Evolutionary conservation across 1,140 invertebrate species (phyloP), one percentile per base, ranked within the genome.

Genomic region (Ips nitidus): DNA sequence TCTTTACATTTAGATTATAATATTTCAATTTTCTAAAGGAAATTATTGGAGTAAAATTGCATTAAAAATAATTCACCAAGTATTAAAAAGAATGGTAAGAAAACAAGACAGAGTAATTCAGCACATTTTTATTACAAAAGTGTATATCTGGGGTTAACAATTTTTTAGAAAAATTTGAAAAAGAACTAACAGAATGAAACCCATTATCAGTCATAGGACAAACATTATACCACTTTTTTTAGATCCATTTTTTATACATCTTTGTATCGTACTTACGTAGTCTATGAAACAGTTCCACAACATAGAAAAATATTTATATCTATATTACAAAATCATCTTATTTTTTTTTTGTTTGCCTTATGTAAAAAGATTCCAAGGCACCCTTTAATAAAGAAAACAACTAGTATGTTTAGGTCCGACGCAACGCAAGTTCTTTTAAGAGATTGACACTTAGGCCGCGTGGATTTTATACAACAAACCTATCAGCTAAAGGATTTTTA

Each of bases 221-320:
- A 66, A 74, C 71, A 76, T 75, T 75, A 75, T 75, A 76, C 69
- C 70, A 75, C 71, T 75, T 75, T 75, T 72, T 75, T 75, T 73
- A 75, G 72, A 74, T 60, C n/a, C n/a, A n/a, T n/a, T n/a, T n/a
- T 66, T 69, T 66, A 53, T 72, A 76, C 74, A 74, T 73, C 4
- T 74, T 68, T 69, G n/a, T n/a, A n/a, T n/a, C n/a, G n/a, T n/a
- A n/a, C n/a, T n/a, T n/a, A n/a, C n/a, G n/a, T 69, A 70, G 70
- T 73, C 66, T 71, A 66, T 68, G 79, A 76, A 80, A 80, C 78
- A 80, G 75, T 78, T 79, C 79, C 78, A 80, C 78, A 81, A 81
- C 80, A 81, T 81, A 81, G 80, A 81, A 81, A 81, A 81, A 81
- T 81, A 81, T 80, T 80, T 80, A 78, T 78, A 78, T 75, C 76